phyloP scores from a whole-genome alignment of 2,113 vertebrate genomes.

The Ploceus nigricollis region DNA sequence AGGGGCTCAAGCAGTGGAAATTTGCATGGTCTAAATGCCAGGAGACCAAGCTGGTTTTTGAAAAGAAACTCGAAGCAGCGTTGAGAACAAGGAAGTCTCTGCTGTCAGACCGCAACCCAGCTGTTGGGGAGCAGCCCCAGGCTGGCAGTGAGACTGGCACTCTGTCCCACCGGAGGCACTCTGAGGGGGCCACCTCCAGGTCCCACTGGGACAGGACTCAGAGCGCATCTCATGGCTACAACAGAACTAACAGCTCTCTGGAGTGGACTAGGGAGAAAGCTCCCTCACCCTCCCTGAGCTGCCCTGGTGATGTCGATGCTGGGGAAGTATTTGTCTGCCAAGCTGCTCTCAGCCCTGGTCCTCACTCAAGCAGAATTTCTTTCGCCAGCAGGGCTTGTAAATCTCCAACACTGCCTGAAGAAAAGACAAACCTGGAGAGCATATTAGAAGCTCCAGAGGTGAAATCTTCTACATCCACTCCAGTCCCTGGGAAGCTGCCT shows the following conservation, averaged over 20 bases:
- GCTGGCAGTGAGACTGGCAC: background rate
- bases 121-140: background rate
- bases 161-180: conserved; percentile 25
- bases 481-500: background rate
- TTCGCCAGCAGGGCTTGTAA: background rate
- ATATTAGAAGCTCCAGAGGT: conserved; percentile 14
- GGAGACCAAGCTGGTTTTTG: conserved; percentile 82
- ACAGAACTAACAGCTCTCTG: background rate
- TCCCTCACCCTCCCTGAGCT: background rate
- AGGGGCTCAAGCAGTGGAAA: conserved; percentile 81
- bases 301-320: background rate
- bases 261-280: conserved; percentile 57
- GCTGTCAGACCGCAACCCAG: background rate
- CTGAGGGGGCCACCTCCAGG: background rate
- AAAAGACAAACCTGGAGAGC: conserved; percentile 37
- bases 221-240: conserved; percentile 18
- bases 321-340: background rate
- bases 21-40: conserved; percentile 84
- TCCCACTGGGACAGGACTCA: conserved; percentile 55
- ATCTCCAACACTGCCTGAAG: conserved; percentile 43
- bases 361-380: background rate
- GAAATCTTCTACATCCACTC: conserved; percentile 28
- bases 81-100: conserved; percentile 60
- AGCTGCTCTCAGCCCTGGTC: background rate
- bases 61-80: conserved; percentile 80